Conservation (phyloP, 2,797 vertebrate species). For the Ctenosaura bakeri region DNA sequence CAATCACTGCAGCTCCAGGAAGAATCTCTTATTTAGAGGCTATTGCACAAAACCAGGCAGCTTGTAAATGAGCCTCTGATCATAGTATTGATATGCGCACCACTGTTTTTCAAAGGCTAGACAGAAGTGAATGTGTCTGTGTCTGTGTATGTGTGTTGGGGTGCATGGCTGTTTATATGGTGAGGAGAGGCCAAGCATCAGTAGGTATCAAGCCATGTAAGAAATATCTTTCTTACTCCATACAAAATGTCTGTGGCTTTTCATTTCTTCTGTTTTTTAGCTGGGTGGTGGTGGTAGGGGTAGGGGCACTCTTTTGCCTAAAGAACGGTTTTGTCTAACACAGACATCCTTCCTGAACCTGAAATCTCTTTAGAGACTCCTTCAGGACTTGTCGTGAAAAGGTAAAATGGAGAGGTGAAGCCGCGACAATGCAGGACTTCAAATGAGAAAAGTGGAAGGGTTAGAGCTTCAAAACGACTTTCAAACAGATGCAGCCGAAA, state of each 20-base stretch:
- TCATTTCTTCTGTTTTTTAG: neutral
- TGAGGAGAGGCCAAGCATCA: constrained; percentile 7
- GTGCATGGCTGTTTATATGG: too few species aligned
- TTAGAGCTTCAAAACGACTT: neutral
- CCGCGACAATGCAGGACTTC: neutral
- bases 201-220: constrained; percentile 13
- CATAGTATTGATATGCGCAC: constrained; percentile 60
- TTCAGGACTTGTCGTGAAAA: constrained; percentile 31
- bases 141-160: neutral
- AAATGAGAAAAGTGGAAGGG: constrained; percentile 27
- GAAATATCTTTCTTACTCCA: constrained; percentile 16
- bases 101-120: constrained; percentile 27
- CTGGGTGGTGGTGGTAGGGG: too few species aligned
- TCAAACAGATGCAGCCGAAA: neutral
- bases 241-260: constrained; percentile 8
- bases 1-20: constrained; percentile 68
- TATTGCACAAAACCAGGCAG: constrained; percentile 61
- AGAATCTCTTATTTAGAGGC: constrained; percentile 70
- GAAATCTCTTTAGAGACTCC: constrained; percentile 33
- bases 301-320: constrained; percentile 22
- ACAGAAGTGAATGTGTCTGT: neutral
- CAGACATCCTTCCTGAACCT: constrained; percentile 6
- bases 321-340: constrained; percentile 12
- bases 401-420: constrained; percentile 21
- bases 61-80: constrained; percentile 69